A percentile compares a stretch with the other conserved stretches of the same genome.
These are phyloP conservation scores for Sebastes goodei DNA, from an alignment of 2,797 vertebrate genomes.

Conservation along the genomic window DNA sequence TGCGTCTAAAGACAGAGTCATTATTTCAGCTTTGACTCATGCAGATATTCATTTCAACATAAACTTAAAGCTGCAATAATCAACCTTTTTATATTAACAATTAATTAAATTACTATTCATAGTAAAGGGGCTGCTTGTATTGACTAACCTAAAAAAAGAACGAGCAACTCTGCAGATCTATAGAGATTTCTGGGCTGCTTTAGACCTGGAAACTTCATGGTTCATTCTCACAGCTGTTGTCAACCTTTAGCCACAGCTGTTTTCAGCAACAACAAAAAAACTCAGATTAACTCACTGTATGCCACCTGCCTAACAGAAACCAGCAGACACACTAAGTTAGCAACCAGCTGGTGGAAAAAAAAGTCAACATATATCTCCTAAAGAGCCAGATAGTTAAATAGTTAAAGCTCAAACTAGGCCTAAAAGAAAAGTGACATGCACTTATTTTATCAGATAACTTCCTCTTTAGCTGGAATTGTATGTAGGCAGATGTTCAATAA, in stretches of 20 bases:
- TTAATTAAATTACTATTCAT: neutral
- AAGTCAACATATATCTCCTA: neutral
- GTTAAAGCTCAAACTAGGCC: neutral
- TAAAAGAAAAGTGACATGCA: neutral
- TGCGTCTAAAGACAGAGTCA: neutral
- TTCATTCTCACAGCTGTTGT: neutral
- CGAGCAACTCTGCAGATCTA: neutral
- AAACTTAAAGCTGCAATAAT: constrained; percentile 36
- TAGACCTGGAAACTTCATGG: neutral
- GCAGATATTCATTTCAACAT: neutral
- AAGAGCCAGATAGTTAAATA: neutral
- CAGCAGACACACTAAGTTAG: neutral
- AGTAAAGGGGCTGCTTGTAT: neutral
- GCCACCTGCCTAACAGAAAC: neutral
- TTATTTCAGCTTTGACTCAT: neutral
- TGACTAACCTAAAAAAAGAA: neutral
- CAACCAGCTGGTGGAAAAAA: neutral
- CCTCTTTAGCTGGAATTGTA: neutral
- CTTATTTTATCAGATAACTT: neutral
- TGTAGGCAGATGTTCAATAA: neutral
- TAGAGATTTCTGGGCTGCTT: neutral
- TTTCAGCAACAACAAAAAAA: neutral
- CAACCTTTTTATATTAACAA: neutral
- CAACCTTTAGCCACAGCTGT: neutral
- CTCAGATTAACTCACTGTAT: neutral